Conservation (phyloP, 2,888 invertebrate genomes). For the Eretmocerus hayati region DNA sequence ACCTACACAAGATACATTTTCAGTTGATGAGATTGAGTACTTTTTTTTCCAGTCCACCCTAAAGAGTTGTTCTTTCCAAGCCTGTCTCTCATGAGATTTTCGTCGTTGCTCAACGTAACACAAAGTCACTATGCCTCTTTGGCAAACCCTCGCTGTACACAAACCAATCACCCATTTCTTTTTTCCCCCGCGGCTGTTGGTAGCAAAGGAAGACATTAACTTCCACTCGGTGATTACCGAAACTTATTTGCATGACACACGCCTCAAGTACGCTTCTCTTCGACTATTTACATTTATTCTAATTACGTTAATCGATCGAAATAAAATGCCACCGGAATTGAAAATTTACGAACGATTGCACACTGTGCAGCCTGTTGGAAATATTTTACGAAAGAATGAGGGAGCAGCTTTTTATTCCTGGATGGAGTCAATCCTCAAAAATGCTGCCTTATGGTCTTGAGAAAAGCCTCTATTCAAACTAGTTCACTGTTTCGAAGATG, state of each 20-base stretch:
- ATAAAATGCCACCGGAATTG: constrained; percentile 30
- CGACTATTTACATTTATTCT: constrained; percentile 45
- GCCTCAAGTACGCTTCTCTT: constrained; percentile 25
- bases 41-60: too few species aligned
- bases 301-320: constrained; percentile 45
- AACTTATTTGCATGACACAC: constrained; percentile 45
- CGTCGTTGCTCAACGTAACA: constrained; percentile 11
- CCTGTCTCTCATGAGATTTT: constrained; percentile 6
- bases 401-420: too few species aligned
- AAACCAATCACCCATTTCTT: constrained; percentile 28
- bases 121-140: constrained; percentile 17
- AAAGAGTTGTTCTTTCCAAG: constrained; percentile 15
- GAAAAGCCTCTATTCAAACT: too few species aligned
- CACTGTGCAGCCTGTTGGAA: not conserved
- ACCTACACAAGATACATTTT: too few species aligned
- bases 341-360: constrained; percentile 25
- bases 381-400: too few species aligned
- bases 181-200: constrained; percentile 43
- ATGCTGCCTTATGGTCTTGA: too few species aligned
- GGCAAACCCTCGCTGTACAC: constrained; percentile 24
- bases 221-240: constrained; percentile 46
- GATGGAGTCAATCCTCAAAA: too few species aligned
- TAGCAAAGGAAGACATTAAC: constrained; percentile 44
- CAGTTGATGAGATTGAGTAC: too few species aligned
- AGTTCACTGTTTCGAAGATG: too few species aligned